Base-by-base conservation (phyloP, 2,113 vertebrate genomes). In the Microtus pennsylvanicus region DNA sequence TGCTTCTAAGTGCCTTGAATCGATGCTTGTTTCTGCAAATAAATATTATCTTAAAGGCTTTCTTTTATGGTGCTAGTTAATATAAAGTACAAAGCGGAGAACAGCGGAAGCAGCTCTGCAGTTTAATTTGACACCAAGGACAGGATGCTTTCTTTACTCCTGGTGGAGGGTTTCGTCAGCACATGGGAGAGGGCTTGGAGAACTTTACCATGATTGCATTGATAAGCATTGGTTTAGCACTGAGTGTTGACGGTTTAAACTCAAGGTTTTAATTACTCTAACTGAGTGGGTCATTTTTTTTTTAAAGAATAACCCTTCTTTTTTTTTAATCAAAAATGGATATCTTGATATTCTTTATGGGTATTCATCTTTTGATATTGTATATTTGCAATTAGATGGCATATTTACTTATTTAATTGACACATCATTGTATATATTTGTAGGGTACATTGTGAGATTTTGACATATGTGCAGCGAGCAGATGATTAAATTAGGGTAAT, bases 41-140 rank as follows among this genome's bases (percentile, higher is more conserved):
- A 99, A 98, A 98, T 98, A 98, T 97, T 97, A 91, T 95, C 90
- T 97, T 97, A 97, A 98, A 97, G 98, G 96, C 97, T 98, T 98
- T 97, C 95, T 98, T 98, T 98, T 98, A 97, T 98, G 95, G 97
- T 52, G 45, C 96, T 96, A 97, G 7, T 76, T 97, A 97, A 98
- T 92, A 96, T 95, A 97, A 96, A 93, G 80, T 80, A 91, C 96
- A 97, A 98, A 77, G 96, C 80, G 83, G 90, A 95, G 94, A 96
- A 52, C 89, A 97, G 90, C 89, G 82, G 87, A 95, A 94, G 58
- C 88, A 92, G 90, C 26, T 9, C 75, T 93, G 96, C 93, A 50
- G 87, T 70, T 95, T 96, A 94, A 96, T 98, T 98, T 96, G 70
- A 97, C 94, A 97, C 95, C 96, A 85, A 97, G 97, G 33, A 93